These are phyloP conservation scores for Dryomyza anilis DNA, from an alignment of 2,888 invertebrate genomes.

Conservation along the genomic window DNA sequence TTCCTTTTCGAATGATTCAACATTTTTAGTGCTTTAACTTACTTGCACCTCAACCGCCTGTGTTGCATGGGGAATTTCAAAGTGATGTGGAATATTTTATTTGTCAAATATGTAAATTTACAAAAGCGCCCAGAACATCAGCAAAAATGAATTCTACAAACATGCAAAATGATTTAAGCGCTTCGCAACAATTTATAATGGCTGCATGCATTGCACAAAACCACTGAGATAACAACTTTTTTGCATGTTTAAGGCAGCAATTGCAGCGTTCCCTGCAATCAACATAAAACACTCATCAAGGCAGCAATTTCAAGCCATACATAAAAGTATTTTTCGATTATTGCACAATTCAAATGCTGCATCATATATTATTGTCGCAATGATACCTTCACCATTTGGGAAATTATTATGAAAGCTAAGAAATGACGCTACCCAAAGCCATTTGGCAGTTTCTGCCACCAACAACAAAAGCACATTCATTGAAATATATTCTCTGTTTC, in stretches of 20 bases:
- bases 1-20: too few species aligned
- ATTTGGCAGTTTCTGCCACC: background rate
- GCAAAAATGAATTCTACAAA: background rate
- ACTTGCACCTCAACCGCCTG: background rate
- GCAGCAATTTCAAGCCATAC: too few species aligned
- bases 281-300: too few species aligned
- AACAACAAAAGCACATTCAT: background rate
- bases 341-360: too few species aligned
- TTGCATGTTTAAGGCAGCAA: too few species aligned
- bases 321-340: too few species aligned
- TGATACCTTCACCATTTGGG: background rate
- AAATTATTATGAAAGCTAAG: conserved; percentile 6
- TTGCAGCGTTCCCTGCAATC: too few species aligned
- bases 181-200: background rate
- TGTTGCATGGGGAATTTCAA: background rate
- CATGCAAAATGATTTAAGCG: background rate
- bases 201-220: background rate
- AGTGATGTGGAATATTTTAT: conserved; percentile 1
- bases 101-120: conserved; percentile 1
- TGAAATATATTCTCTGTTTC: conserved; percentile 3
- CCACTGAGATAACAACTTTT: background rate
- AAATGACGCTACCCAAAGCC: background rate
- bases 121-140: background rate
- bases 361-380: background rate
- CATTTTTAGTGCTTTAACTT: background rate